Conservation (phyloP, 2,113 vertebrate genomes). For the Spheniscus mendiculus region DNA sequence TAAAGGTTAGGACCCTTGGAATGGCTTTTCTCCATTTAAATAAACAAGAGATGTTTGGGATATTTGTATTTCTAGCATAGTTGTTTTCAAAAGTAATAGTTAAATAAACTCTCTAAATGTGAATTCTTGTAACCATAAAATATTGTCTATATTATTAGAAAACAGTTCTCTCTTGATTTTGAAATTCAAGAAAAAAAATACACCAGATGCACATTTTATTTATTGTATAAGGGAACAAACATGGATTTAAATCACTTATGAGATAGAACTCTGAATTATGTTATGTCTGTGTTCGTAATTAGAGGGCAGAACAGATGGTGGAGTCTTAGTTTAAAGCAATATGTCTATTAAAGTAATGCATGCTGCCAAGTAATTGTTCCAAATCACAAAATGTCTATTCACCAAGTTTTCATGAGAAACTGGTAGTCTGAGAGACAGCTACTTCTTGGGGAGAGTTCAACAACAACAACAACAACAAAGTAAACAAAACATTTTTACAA, state of each 20-base stretch:
- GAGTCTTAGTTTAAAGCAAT: conserved; percentile 1
- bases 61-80: not conserved
- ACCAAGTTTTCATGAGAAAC: not conserved
- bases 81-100: not conserved
- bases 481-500: not conserved
- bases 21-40: not conserved
- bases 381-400: not conserved
- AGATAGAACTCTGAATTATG: not conserved
- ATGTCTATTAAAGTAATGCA: conserved; percentile 27
- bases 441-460: not conserved
- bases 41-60: not conserved
- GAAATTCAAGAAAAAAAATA: not conserved
- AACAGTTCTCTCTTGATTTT: not conserved
- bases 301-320: conserved; percentile 10
- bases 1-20: not conserved
- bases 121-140: not conserved
- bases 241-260: not conserved
- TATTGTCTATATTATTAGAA: not conserved
- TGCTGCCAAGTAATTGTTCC: not conserved
- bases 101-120: not conserved
- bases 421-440: not conserved
- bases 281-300: not conserved
- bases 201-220: not conserved
- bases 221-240: not conserved
- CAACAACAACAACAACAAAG: not conserved